phyloP scores from a whole-genome alignment of 2,888 invertebrate species.

The Drosophila picticornis region DNA sequence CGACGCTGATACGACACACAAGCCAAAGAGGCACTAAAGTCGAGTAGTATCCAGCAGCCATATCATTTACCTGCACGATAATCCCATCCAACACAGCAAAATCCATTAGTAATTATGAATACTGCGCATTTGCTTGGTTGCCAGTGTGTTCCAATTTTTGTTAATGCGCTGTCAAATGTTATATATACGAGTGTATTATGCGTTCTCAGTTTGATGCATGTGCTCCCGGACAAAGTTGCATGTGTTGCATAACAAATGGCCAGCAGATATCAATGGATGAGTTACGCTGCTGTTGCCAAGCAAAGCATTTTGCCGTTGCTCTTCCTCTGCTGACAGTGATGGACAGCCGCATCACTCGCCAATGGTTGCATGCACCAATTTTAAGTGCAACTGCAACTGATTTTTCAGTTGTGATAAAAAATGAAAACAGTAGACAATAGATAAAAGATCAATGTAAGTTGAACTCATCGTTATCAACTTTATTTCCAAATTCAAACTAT shows the following conservation, averaged over 20 bases:
- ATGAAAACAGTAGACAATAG: neutral
- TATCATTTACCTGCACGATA: conserved; percentile 38
- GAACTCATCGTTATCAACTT: neutral
- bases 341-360: conserved; percentile 25
- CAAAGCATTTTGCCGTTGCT: conserved; percentile 12
- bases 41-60: conserved; percentile 4
- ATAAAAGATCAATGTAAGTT: neutral
- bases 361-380: conserved; percentile 7
- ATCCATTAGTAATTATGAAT: conserved; percentile 41
- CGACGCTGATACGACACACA: conserved; percentile 30
- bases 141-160: conserved; percentile 12
- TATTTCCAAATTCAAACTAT: neutral
- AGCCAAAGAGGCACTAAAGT: conserved; percentile 12
- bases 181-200: conserved; percentile 61
- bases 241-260: conserved; percentile 55
- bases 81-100: neutral
- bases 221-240: conserved; percentile 16
- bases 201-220: conserved; percentile 56
- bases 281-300: conserved; percentile 6
- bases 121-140: conserved; percentile 11
- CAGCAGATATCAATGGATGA: conserved; percentile 64
- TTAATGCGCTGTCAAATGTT: conserved; percentile 57
- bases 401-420: neutral
- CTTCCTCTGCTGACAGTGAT: conserved; percentile 30
- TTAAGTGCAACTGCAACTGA: conserved; percentile 18